phyloP scores from a whole-genome alignment of 92 coral and sea anemone genomes.

The Nematostella vectensis region DNA sequence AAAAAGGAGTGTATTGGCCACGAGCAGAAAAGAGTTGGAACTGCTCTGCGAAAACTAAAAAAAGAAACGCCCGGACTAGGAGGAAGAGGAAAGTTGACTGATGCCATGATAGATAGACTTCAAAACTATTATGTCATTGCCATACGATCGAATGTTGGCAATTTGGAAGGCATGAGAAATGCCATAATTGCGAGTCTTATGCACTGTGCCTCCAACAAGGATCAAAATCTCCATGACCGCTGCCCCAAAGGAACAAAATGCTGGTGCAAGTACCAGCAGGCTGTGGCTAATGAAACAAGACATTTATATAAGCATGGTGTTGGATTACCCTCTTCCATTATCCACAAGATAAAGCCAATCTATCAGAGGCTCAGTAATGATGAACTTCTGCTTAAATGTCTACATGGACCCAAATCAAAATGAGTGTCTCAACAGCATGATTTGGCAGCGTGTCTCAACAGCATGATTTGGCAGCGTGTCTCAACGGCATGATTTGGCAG shows the following conservation, averaged over 20 bases:
- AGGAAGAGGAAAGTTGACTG: conserved; percentile 48
- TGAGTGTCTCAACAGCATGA: conserved; percentile 32
- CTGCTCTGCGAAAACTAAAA: conserved; percentile 39
- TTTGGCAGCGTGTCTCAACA: no score
- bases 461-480: no score
- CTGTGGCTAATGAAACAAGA: conserved; percentile 9
- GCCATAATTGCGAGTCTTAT: conserved; percentile 35
- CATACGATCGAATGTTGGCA: conserved; percentile 41
- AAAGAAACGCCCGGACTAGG: conserved; percentile 30
- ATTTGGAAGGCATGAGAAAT: conserved; percentile 35
- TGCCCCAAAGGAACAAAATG: conserved; percentile 37
- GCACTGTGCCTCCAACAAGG: conserved; percentile 46
- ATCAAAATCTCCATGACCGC: conserved; percentile 30
- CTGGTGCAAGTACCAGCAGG: conserved; percentile 42
- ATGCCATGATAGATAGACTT: conserved; percentile 36
- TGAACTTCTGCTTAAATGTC: conserved; percentile 27
- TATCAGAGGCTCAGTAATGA: conserved; percentile 44
- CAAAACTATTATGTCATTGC: conserved; percentile 54
- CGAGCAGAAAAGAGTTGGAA: conserved; percentile 47
- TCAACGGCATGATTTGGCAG: conserved; percentile 33
- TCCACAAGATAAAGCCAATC: conserved; percentile 23
- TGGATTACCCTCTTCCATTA: conserved; percentile 29
- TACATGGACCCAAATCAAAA: conserved; percentile 52
- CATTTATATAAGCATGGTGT: conserved; percentile 38
- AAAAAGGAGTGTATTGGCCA: conserved; percentile 39